phyloP scores from a whole-genome alignment of 2,888 invertebrate genomes.

The Ditula angustiorana region DNA sequence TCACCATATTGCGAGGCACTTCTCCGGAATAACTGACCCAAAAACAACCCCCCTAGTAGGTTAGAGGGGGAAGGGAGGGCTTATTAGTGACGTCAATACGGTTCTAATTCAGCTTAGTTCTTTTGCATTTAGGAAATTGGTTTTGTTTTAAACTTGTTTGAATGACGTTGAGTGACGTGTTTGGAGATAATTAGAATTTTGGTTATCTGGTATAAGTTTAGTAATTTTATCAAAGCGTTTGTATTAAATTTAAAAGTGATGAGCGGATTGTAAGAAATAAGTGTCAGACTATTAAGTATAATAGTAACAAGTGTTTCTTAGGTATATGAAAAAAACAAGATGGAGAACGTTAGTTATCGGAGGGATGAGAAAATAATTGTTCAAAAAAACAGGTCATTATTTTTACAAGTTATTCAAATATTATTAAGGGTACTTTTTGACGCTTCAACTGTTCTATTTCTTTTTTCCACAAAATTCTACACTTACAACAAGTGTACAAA shows the following conservation, averaged over 20 bases:
- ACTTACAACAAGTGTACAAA: too few relatives aligned
- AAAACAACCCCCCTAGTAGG: conserved; percentile 55
- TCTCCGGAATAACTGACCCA: conserved; percentile 60
- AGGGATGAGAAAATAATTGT: too few relatives aligned
- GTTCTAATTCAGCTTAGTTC: conserved; percentile 22
- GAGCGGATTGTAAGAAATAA: too few relatives aligned
- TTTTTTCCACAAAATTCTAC: too few relatives aligned
- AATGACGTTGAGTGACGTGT: conserved; percentile 12
- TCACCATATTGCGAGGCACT: conserved; percentile 49
- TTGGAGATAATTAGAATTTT: not conserved
- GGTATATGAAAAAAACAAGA: too few relatives aligned
- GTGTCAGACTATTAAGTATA: too few relatives aligned
- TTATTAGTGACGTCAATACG: conserved; percentile 35
- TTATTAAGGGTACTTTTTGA: too few relatives aligned
- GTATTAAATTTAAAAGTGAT: not conserved
- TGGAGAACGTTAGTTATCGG: too few relatives aligned
- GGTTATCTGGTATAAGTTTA: not conserved
- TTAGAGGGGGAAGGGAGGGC: conserved; percentile 29
- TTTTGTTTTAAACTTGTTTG: conserved; percentile 26
- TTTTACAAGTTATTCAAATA: too few relatives aligned
- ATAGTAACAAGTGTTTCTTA: too few relatives aligned
- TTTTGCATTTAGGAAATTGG: conserved; percentile 38
- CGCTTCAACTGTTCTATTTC: too few relatives aligned
- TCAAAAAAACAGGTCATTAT: too few relatives aligned
- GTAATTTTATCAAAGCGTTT: not conserved